Base-by-base conservation (phyloP, 2,797 vertebrate genomes). In the Novumbra hubbsi region DNA sequence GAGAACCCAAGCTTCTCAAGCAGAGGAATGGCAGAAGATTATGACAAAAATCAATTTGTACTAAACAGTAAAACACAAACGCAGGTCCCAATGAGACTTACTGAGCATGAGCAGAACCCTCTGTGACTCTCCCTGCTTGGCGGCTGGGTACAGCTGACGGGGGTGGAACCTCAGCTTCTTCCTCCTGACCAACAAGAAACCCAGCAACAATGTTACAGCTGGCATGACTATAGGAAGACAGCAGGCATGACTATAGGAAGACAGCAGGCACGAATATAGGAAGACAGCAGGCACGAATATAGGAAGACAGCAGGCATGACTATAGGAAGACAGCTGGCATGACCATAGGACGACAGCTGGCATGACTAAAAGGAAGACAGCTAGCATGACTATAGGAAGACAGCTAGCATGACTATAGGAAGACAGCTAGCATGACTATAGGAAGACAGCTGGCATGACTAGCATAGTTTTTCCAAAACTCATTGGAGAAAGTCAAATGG, bases 151-250 rank as follows among this genome's bases (percentile, higher is more conserved):
- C 7, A 98, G 90, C 83, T 98, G 96, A 4, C 96, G 92, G 0
- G 96, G 96, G 85, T 98, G 96, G 87, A 97, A 98, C 16, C 96
- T 90, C 68, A 98, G 90, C 78, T 98, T 98, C 91, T 98, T 98
- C 81, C 93, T 93, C 88, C 93, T 94, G 81, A 48, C 15, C 57
- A 82, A 78, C 52, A 15, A 75, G 49, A 0, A 64, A 48, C 1
- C n/a, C 48, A 76, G 19, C 27, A 63, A 49, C 48, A 32, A 21
- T 73, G 41, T 65, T 21, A 49, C 17, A 16, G 68, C 27, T 49
- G 68, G 49, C 14, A 49, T 14, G 21, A 16, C 48, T 49, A 45
- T 12, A 45, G 41, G 41, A 45, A 45, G 41, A 45, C 17, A 16
- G 68, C 27, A 28, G 68, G 49, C 14, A 49, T 14, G 21, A 16